phyloP scores from a whole-genome alignment of 2,113 vertebrate genomes.

The Ramphastos sulfuratus region DNA sequence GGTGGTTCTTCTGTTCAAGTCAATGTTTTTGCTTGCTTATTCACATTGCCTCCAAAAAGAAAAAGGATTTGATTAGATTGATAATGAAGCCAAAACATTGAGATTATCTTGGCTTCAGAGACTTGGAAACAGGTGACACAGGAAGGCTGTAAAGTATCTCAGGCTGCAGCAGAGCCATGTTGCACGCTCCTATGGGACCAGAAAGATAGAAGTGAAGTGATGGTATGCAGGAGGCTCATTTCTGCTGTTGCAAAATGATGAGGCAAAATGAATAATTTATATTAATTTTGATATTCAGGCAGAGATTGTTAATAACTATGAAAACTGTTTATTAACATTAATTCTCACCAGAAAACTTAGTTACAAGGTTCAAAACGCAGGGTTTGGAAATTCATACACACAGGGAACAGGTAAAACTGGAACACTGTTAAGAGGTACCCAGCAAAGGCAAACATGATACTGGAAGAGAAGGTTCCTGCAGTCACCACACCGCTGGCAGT shows the following conservation, averaged over 20 bases:
- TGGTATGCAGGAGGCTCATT: neutral
- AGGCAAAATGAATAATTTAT: too few species aligned
- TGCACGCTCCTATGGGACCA: neutral
- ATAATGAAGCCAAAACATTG: neutral
- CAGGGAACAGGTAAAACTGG: too few species aligned
- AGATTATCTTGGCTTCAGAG: neutral
- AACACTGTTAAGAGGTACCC: too few species aligned
- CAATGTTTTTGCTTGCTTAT: conserved; percentile 15
- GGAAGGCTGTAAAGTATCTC: neutral
- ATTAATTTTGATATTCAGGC: too few species aligned
- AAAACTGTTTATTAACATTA: too few species aligned
- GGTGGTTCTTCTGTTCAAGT: neutral
- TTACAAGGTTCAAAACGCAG: too few species aligned
- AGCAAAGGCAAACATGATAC: too few species aligned
- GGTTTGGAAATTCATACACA: too few species aligned
- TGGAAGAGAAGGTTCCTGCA: too few species aligned
- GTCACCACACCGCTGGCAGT: too few species aligned
- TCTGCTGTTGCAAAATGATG: neutral
- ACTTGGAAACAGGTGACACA: neutral
- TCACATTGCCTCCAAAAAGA: neutral
- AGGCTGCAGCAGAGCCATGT: neutral
- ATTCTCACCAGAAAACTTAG: too few species aligned
- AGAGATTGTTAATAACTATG: too few species aligned
- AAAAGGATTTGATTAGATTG: neutral
- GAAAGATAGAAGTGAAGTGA: neutral